Conservation (phyloP, 1,140 invertebrate species). For the Bemisia tabaci region DNA sequence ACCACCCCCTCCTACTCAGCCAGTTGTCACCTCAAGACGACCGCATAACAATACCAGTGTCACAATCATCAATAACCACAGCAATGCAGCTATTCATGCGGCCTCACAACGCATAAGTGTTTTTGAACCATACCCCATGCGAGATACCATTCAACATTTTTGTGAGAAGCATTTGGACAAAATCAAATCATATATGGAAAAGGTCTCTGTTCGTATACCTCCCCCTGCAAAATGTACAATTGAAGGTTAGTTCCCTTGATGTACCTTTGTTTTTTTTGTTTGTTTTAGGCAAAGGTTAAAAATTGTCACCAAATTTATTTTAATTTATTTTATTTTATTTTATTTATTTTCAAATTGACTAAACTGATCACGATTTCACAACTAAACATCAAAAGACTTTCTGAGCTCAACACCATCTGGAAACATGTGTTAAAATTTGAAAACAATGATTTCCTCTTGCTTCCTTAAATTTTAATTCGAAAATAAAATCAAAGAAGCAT, state of each 20-base stretch:
- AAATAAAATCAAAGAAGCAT: too few species aligned
- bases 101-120: slow-evolving; percentile 56
- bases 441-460: too few species aligned
- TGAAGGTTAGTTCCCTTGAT: slow-evolving; percentile 47
- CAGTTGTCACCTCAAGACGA: slow-evolving; percentile 43
- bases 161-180: slow-evolving; percentile 86
- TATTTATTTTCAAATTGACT: too few species aligned
- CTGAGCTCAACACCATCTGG: too few species aligned
- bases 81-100: slow-evolving; percentile 13
- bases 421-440: too few species aligned
- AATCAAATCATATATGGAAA: slow-evolving; percentile 80
- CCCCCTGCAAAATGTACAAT: slow-evolving; percentile 81
- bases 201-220: slow-evolving; percentile 68
- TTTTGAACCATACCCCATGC: slow-evolving; percentile 73
- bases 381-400: too few species aligned
- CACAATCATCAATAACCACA: slow-evolving; percentile 42
- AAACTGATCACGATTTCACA: too few species aligned
- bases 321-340: too few species aligned
- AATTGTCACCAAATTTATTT: slow-evolving; percentile 1
- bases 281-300: slow-evolving; percentile 5
- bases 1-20: slow-evolving; percentile 11
- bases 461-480: too few species aligned
- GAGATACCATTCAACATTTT: slow-evolving; percentile 84
- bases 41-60: slow-evolving; percentile 50
- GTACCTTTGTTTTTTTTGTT: not conserved